Evolutionary conservation across 2,113 vertebrate genomes (phyloP).

Genomic region (Cariama cristata): DNA sequence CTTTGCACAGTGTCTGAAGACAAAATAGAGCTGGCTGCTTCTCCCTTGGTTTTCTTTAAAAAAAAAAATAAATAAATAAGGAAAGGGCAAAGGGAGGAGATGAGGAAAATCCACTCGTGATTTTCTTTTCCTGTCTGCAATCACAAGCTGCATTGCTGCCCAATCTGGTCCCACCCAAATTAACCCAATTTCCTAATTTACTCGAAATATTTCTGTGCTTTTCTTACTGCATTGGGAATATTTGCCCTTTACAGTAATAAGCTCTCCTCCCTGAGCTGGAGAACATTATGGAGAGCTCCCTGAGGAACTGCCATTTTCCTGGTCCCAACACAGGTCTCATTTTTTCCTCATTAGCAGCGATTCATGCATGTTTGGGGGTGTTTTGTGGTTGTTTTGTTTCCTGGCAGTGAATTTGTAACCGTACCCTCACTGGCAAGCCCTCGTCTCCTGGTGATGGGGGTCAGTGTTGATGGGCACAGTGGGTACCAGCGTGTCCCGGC

Average conservation of each 20-base stretch:
- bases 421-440: fast-evolving
- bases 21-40: slow-evolving; percentile 11
- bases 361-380: neutral
- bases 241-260: slow-evolving; percentile 21
- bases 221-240: neutral
- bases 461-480: fast-evolving
- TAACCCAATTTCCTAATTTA: slow-evolving; percentile 53
- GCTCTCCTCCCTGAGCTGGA: neutral
- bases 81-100: slow-evolving; percentile 30
- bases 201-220: neutral
- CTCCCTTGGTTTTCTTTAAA: neutral
- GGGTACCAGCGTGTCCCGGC: fast-evolving
- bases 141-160: neutral
- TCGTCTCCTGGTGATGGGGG: neutral
- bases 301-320: neutral
- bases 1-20: neutral
- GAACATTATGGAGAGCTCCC: neutral
- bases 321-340: neutral
- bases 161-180: slow-evolving; percentile 36
- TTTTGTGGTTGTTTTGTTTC: neutral
- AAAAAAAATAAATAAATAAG: neutral
- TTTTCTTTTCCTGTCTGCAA: slow-evolving; percentile 33
- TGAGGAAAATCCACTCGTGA: slow-evolving; percentile 30
- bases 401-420: neutral
- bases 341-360: neutral